Evolutionary conservation across 2,113 vertebrate species (phyloP).

Genomic region (Maccullochella peelii): DNA sequence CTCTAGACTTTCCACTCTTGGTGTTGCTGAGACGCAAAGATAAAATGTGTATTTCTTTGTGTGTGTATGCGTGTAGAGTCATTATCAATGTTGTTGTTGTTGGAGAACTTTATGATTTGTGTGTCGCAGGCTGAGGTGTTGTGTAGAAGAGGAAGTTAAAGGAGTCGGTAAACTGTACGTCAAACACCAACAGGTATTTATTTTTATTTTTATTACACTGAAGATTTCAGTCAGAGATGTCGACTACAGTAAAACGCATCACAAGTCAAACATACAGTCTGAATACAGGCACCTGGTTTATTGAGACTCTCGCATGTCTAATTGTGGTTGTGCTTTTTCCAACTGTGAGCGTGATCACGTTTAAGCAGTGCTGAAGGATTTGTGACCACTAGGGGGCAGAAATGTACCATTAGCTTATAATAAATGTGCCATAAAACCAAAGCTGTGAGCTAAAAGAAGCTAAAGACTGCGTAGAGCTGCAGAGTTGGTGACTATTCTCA

Average conservation of each 20-base stretch:
- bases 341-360: background rate
- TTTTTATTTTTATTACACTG: background rate
- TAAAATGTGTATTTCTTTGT: background rate
- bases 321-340: background rate
- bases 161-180: background rate
- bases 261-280: background rate
- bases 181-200: background rate
- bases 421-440: background rate
- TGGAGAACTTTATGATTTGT: background rate
- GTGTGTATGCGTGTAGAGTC: background rate
- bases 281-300: background rate
- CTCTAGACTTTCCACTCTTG: too few species aligned
- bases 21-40: too few species aligned
- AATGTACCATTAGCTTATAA: background rate
- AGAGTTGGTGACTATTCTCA: background rate
- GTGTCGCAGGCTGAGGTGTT: background rate
- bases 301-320: background rate
- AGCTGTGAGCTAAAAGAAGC: background rate
- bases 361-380: background rate
- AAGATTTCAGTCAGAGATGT: background rate
- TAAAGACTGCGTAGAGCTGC: background rate
- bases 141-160: background rate
- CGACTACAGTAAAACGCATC: slow-evolving; percentile 4
- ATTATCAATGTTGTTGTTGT: background rate
- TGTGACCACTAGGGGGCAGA: background rate